Evolutionary conservation across 2,797 vertebrate genomes (phyloP), one percentile per base, ranked within the genome.

Genomic region (Neomorphus geoffroyi): DNA sequence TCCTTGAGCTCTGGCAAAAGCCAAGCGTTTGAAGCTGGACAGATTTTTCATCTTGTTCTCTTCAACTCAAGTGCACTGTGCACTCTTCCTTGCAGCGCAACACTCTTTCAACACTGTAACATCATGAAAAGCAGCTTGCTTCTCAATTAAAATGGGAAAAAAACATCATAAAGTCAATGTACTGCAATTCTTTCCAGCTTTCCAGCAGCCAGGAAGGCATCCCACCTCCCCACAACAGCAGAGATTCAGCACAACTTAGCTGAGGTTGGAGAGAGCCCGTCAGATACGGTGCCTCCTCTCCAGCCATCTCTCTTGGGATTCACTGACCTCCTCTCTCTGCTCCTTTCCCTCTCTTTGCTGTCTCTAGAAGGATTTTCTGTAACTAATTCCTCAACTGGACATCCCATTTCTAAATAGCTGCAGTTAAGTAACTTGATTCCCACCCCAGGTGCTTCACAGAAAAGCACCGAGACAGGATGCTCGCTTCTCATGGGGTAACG

Each of bases 131-230:
- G 22, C 18, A 11, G 13, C 14, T 41, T 62, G 30, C 26, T 69
- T 62, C 69, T 8, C 21, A 46, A 66, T 74, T 33, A 79, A 79
- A 78, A 65, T 0, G 3, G 37, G 37, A 61, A 53, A 15, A 80
- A 74, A 79, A 9, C 57, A 84, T 51, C 62, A 67, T 45, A 23
- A 71, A 71, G 70, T 14, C 61, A 56, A 37, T 0, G 5, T 13
- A 13, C 10, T 10, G 33, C 4, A 10, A 17, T 23, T n/a, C 15
- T 18, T 60, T 18, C 73, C 69, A 72, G 43, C 57, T 39, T n/a
- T 15, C 51, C 71, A 70, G 73, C 80, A 94, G 80, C 48, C 80
- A 71, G 58, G 43, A 79, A 67, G 15, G 78, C 67, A 53, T 43
- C 69, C 75, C 80, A 43, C 30, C 61, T 71, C 57, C 83, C 39